phyloP scores from a whole-genome alignment of 2,113 vertebrate species.

The Pteruthius melanotis region DNA sequence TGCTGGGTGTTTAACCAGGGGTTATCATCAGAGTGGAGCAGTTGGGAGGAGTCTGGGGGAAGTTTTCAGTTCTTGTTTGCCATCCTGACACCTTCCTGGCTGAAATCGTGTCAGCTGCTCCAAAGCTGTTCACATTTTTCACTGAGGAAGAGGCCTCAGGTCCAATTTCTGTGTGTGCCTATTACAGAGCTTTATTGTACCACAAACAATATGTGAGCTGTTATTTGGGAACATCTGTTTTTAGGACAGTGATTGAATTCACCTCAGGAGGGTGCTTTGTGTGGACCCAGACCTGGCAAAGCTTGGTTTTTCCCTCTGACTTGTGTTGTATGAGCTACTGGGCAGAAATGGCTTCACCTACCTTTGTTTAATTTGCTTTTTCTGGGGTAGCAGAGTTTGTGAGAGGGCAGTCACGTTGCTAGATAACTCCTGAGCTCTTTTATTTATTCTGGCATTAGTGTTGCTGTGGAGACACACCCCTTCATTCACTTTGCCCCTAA shows the following conservation, averaged over 20 bases:
- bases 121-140: neutral
- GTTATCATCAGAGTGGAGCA: neutral
- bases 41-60: neutral
- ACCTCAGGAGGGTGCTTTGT: neutral
- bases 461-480: neutral
- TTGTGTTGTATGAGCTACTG: neutral
- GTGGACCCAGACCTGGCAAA: neutral
- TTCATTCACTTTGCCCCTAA: neutral
- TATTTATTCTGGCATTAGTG: neutral
- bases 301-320: neutral
- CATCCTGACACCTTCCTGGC: neutral
- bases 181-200: accelerated
- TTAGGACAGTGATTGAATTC: neutral
- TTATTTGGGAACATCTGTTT: neutral
- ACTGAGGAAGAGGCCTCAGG: neutral
- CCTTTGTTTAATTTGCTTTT: neutral
- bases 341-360: neutral
- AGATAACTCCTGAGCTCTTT: neutral
- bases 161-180: neutral
- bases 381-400: neutral
- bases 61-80: neutral
- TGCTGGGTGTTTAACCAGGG: neutral
- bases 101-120: neutral
- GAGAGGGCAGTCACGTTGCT: neutral
- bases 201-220: neutral